A percentile compares a stretch with the other conserved stretches of the same genome.
These are phyloP conservation scores for Alcis repandata DNA, from an alignment of 2,888 invertebrate species.

Conservation along the genomic window DNA sequence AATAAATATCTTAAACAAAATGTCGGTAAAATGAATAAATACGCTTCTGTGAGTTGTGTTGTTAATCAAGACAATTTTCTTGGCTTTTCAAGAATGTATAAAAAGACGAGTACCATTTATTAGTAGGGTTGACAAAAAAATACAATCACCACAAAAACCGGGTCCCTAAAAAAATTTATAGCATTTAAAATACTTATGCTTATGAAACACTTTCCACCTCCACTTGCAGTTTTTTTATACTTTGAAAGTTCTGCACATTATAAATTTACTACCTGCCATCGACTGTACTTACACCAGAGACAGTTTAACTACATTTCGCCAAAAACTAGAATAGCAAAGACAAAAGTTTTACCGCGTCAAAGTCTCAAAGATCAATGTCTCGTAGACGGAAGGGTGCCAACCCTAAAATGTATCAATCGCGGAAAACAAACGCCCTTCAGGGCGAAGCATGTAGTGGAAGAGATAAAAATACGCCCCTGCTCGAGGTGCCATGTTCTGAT, in stretches of 20 bases:
- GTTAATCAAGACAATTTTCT: conserved; percentile 23
- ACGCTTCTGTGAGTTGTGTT: conserved; percentile 19
- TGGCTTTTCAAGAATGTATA: conserved; percentile 9
- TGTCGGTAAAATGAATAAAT: conserved; percentile 13
- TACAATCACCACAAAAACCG: neutral
- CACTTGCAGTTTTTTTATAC: too few species aligned
- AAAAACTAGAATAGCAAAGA: neutral
- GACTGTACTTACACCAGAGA: neutral
- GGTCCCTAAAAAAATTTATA: too few species aligned
- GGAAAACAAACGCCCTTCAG: conserved; percentile 67
- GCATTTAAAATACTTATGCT: too few species aligned
- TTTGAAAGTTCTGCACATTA: too few species aligned
- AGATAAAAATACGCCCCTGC: conserved; percentile 68
- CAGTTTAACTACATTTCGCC: too few species aligned
- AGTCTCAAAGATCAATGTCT: conserved; percentile 23
- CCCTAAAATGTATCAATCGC: conserved; percentile 65
- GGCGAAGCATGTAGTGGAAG: conserved; percentile 73
- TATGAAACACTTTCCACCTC: too few species aligned
- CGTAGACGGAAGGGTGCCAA: conserved; percentile 23
- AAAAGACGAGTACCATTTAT: conserved; percentile 5
- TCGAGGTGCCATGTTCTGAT: conserved; percentile 44
- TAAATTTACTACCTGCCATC: too few species aligned
- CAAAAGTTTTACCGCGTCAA: conserved; percentile 4
- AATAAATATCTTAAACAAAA: conserved; percentile 1
- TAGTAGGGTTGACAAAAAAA: neutral